Evolutionary conservation across 2,797 vertebrate species (phyloP).

Genomic region (Tokudaia tokunoshimensis): DNA sequence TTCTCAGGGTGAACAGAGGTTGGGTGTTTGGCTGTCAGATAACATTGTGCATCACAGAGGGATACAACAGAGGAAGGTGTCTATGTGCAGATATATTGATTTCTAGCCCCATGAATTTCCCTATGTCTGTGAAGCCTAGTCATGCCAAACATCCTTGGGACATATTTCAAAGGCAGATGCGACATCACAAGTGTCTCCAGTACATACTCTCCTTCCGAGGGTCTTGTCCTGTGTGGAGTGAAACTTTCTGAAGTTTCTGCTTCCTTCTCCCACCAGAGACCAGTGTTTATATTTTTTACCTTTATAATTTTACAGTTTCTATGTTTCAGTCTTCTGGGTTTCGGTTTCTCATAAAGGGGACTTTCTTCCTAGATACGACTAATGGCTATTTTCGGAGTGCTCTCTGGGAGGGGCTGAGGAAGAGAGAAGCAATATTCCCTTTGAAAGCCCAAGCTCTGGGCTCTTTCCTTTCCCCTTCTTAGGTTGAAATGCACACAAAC

Average conservation of each 20-base stretch:
- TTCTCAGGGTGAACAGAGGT: background rate
- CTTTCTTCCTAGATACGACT: conserved; percentile 69
- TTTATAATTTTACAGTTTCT: conserved; percentile 80
- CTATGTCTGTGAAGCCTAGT: conserved; percentile 6
- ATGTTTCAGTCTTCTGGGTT: conserved; percentile 68
- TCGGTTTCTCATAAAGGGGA: conserved; percentile 77
- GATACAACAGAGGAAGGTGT: background rate
- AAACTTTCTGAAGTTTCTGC: conserved; percentile 36
- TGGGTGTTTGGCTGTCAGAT: background rate
- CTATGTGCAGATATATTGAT: background rate
- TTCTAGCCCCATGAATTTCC: background rate
- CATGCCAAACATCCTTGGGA: background rate
- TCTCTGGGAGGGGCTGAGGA: conserved; percentile 51
- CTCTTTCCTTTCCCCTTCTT: background rate
- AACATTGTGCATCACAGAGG: background rate
- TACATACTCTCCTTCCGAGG: background rate
- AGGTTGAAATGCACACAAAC: background rate
- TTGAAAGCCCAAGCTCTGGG: conserved; percentile 55
- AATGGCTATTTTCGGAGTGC: conserved; percentile 66
- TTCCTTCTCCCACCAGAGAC: conserved; percentile 58
- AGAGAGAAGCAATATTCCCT: conserved; percentile 40
- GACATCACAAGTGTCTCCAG: background rate
- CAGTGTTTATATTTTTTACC: conserved; percentile 67
- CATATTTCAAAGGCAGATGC: conserved; percentile 39
- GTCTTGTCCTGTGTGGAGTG: conserved; percentile 26